Evolutionary conservation across 1,140 invertebrate genomes (phyloP), one percentile per base, ranked within the genome.

Genomic region (Aphelinus certus): DNA sequence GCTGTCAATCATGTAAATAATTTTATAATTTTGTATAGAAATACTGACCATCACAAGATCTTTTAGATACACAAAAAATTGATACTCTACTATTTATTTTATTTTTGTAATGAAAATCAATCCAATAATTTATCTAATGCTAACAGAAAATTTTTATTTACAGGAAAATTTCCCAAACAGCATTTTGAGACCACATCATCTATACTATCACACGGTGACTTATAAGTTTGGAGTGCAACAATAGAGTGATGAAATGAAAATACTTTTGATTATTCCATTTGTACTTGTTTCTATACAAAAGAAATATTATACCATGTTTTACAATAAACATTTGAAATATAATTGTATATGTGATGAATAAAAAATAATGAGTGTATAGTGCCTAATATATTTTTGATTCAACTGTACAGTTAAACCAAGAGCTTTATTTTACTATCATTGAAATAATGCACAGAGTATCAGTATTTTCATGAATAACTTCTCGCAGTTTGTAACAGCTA

Each of bases 1-100:
- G 94, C 96, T 7, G 87, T 97, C 1, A 96, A 98, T 88, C 91
- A 96, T 84, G 90, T 94, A 87, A 88, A 87, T 86, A 71, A 51
- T 61, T 61, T 70, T 9, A n/a, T 4, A 64, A 47, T 69, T 62
- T n/a, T 70, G 57, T 42, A 56, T 26, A 26, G 26, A 26, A 26
- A 26, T 26, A 26, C 26, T 26, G 26, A 26, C 26, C 26, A 26
- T 26, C 0, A 26, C 26, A 26, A 57, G 49, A 61, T 26, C 42
- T 7, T 26, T 76, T 69, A 43, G 45, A 73, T 64, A 77, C 10
- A 58, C 64, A 46, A 47, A 69, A 58, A 42, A 4, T 66, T 42
- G 49, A 72, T 69, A 66, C 71, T 63, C 58, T 46, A 73, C 53
- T 49, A 65, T 46, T 57, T 58, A 71, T 61, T 71, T 55, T 70